These are phyloP conservation scores for Coelogynopora nodosa DNA, from an alignment of 2,888 invertebrate species.

Conservation along the genomic window DNA sequence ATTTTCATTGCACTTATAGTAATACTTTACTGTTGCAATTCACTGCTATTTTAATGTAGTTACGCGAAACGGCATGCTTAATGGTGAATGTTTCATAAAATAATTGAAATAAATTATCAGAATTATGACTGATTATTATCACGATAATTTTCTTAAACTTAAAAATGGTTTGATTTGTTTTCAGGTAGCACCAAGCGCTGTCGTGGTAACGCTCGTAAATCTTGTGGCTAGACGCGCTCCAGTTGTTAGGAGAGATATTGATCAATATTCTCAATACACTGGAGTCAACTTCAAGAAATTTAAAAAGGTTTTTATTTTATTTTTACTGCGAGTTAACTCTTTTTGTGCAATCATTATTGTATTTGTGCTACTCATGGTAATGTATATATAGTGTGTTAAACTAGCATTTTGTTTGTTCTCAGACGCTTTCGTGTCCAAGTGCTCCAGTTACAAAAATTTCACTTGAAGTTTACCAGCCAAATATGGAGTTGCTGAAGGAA, in stretches of 20 bases:
- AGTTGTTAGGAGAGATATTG: background rate
- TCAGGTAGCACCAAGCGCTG: background rate
- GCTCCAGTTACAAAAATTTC: background rate
- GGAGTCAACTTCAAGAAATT: background rate
- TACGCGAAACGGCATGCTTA: too few species aligned
- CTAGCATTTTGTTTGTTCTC: background rate
- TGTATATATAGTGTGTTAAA: background rate
- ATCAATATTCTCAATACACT: background rate
- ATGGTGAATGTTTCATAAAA: too few species aligned
- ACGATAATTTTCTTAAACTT: background rate
- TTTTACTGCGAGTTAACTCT: background rate
- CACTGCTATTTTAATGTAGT: too few species aligned
- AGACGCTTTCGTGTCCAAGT: background rate
- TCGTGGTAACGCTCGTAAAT: background rate
- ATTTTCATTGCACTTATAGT: too few species aligned
- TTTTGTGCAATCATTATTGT: too few species aligned
- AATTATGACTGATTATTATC: background rate
- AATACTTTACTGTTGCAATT: too few species aligned
- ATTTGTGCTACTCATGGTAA: too few species aligned
- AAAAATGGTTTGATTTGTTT: background rate
- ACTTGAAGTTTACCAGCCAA: background rate
- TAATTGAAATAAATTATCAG: too few species aligned
- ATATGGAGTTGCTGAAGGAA: background rate
- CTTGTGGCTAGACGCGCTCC: background rate
- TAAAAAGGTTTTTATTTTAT: background rate